phyloP scores from a whole-genome alignment of 2,888 invertebrate genomes.

The Sesia bembeciformis region DNA sequence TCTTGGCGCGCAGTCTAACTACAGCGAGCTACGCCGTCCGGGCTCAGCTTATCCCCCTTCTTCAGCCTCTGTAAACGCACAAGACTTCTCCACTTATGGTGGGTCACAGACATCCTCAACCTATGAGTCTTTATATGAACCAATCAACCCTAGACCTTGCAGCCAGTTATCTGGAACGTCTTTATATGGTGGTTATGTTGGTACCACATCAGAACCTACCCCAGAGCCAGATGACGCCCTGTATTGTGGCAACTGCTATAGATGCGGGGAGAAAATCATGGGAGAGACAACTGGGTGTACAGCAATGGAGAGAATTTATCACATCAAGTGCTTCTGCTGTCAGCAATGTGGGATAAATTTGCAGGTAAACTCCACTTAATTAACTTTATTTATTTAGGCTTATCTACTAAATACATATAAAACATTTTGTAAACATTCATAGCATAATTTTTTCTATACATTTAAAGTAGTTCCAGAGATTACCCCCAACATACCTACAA shows the following conservation, averaged over 20 bases:
- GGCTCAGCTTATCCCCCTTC: conserved; percentile 73
- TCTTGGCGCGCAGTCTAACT: conserved; percentile 74
- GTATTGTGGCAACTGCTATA: conserved; percentile 91
- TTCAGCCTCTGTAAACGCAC: conserved; percentile 62
- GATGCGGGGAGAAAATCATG: conserved; percentile 93
- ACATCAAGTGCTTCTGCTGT: conserved; percentile 96
- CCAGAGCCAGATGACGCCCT: conserved; percentile 80
- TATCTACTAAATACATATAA: too few species aligned
- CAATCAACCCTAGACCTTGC: conserved; percentile 76
- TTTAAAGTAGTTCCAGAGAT: too few species aligned
- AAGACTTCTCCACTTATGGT: conserved; percentile 73
- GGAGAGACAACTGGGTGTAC: conserved; percentile 97
- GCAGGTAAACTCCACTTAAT: conserved; percentile 66
- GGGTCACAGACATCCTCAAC: conserved; percentile 77
- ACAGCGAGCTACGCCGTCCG: conserved; percentile 75
- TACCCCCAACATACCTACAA: too few species aligned
- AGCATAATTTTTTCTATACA: too few species aligned
- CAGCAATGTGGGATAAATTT: conserved; percentile 88
- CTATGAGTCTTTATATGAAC: conserved; percentile 78
- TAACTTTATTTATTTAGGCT: too few species aligned
- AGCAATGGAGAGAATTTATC: conserved; percentile 98
- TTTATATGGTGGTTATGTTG: conserved; percentile 74
- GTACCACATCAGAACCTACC: conserved; percentile 88
- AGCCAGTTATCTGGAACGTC: conserved; percentile 77
- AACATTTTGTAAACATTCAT: too few species aligned